A percentile compares a stretch with the other conserved stretches of the same genome.
phyloP scores from a whole-genome alignment of 2,113 vertebrate species.

The Gallinago undulata region DNA sequence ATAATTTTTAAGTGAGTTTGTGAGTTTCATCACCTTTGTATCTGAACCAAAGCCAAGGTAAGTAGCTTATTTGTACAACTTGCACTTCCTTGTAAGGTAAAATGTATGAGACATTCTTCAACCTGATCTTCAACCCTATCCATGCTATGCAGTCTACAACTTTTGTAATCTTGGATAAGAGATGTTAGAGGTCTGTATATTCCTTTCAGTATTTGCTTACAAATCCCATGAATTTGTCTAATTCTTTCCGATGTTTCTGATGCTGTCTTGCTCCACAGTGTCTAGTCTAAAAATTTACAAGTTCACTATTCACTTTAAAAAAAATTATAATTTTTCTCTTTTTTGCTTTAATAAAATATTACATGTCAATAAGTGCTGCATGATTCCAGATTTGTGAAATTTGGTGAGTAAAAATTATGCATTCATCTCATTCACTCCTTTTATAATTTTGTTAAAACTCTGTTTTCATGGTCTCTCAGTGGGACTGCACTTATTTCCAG shows the following conservation, averaged over 20 bases:
- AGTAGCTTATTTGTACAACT: background rate
- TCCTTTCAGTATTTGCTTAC: background rate
- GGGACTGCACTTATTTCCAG: background rate
- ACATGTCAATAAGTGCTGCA: background rate
- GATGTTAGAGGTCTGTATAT: background rate
- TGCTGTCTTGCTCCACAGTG: background rate
- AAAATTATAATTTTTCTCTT: background rate
- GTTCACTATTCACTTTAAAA: background rate
- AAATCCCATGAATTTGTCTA: background rate
- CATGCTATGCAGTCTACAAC: accelerated
- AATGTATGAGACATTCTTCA: background rate
- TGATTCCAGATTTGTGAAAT: background rate
- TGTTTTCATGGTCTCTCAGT: background rate
- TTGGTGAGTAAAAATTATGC: background rate
- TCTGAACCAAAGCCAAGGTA: background rate
- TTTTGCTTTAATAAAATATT: background rate
- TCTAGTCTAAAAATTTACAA: background rate
- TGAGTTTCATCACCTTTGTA: background rate
- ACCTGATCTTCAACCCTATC: background rate
- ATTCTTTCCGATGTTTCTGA: background rate
- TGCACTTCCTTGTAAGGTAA: background rate
- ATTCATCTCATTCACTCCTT: background rate
- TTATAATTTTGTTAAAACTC: background rate
- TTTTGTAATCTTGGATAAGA: background rate
- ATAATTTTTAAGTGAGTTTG: background rate